Base-by-base conservation (phyloP, 2,888 invertebrate genomes). In the Athalia rosae region DNA sequence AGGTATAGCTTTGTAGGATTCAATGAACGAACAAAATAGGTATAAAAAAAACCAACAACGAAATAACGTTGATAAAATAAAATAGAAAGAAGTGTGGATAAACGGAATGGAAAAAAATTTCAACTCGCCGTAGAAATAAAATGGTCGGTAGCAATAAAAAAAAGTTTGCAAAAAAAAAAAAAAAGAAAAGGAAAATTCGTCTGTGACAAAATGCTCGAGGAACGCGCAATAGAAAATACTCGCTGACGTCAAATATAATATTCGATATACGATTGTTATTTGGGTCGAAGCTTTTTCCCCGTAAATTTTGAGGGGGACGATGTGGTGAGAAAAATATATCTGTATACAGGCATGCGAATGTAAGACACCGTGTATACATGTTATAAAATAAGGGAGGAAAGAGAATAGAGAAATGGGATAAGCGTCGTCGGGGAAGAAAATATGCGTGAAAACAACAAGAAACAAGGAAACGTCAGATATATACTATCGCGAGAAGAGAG, bases 371-470 rank as follows among this genome's bases (percentile, higher is more conserved):
- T 6, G 41, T 48, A 58, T 15, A 67, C 28, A 0, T 41, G 11
- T 8, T 8, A 62, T 8, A 62, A 41, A 62, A n/a, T n/a, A 41
- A 28, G 41, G 41, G 41, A 62, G 41, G 41, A 62, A 62, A 11
- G 28, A 41, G 7, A 4, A 4, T 3, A 13, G 7, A 13, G 13
- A 62, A 69, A 71, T 71, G 56, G 43, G 4, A 56, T 45, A 58
- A 58, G 58, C 41, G 13, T 59, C 67, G 50, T 41, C 50, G 58
- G 56, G 28, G 71, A 58, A 15, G 71, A 71, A 71, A 71, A 71
- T 71, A 71, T 71, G 71, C 71, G 71, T 71, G 71, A 71, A 71
- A 71, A 71, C 71, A 71, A 71, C 58, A 58, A 71, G 45, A 56
- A 71, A 56, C 71, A 71, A 71, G 71, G 43, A 11, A 71, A 71